phyloP scores from a whole-genome alignment of 2,888 invertebrate genomes.

The Pseudolycoriella hygida region DNA sequence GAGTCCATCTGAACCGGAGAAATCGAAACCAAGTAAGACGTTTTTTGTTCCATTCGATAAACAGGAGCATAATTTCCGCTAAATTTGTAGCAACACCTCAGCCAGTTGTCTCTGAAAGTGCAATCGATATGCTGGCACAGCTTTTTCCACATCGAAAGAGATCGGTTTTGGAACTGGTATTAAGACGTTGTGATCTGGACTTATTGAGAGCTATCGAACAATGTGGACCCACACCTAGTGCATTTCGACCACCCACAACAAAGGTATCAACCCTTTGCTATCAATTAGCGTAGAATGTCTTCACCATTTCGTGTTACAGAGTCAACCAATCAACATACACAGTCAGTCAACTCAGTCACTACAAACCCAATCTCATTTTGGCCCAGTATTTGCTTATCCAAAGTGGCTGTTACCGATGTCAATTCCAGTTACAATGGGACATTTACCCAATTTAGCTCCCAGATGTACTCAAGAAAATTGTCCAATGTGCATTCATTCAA shows the following conservation, averaged over 20 bases:
- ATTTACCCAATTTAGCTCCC: slow-evolving; percentile 29
- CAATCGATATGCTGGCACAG: slow-evolving; percentile 68
- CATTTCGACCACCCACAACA: slow-evolving; percentile 13
- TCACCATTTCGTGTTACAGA: not conserved
- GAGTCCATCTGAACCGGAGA: not conserved
- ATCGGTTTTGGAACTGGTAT: slow-evolving; percentile 74
- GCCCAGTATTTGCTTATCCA: slow-evolving; percentile 23
- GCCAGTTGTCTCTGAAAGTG: slow-evolving; percentile 44
- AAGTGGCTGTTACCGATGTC: slow-evolving; percentile 28
- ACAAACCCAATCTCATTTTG: slow-evolving; percentile 11
- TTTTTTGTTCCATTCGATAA: not conserved
- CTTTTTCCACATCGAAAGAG: slow-evolving; percentile 81
- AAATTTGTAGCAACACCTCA: slow-evolving; percentile 12
- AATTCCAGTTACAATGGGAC: slow-evolving; percentile 28
- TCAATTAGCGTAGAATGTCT: not conserved
- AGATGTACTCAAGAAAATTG: slow-evolving; percentile 31
- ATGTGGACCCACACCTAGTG: slow-evolving; percentile 17
- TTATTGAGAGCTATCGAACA: slow-evolving; percentile 40
- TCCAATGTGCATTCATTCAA: slow-evolving; percentile 10
- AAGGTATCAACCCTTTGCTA: slow-evolving; percentile 9
- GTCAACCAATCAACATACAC: not conserved
- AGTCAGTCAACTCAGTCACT: not conserved
- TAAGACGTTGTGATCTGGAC: slow-evolving; percentile 84
- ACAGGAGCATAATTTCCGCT: not conserved
- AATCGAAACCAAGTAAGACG: slow-evolving; percentile 3